Percentiles rank a stretch among this genome's conserved stretches.
Conservation (phyloP, 92 coral and sea anemone species). For the Epizoanthus fatuus region DNA sequence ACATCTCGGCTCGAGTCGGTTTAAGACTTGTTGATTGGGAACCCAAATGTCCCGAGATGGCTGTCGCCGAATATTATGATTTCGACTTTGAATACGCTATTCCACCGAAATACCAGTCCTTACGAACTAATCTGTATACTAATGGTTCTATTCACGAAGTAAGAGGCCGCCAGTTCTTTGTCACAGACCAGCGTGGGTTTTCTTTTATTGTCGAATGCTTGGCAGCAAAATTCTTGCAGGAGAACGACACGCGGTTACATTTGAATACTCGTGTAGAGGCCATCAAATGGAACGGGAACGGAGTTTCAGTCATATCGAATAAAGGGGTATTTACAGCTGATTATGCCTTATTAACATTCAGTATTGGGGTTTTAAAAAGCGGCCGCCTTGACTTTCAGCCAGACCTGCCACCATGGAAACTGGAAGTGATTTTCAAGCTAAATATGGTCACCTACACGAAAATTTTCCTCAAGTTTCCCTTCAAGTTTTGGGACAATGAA, state of each 20-base stretch:
- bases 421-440: slow-evolving; percentile 81
- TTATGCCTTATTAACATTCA: slow-evolving; percentile 80
- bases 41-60: slow-evolving; percentile 70
- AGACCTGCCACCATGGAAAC: slow-evolving; percentile 75
- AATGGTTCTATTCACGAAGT: slow-evolving; percentile 68
- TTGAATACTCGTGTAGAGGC: slow-evolving; percentile 69
- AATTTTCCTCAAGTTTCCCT: slow-evolving; percentile 87
- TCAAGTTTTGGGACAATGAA: slow-evolving; percentile 84
- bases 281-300: slow-evolving; percentile 60
- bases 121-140: slow-evolving; percentile 57
- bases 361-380: slow-evolving; percentile 90
- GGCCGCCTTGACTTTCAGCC: slow-evolving; percentile 70
- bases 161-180: slow-evolving; percentile 75
- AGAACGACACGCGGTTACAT: slow-evolving; percentile 70
- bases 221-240: slow-evolving; percentile 72
- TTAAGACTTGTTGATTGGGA: slow-evolving; percentile 81
- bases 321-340: slow-evolving; percentile 76
- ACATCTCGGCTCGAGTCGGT: slow-evolving; percentile 78
- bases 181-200: slow-evolving; percentile 82
- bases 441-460: slow-evolving; percentile 91
- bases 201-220: slow-evolving; percentile 71
- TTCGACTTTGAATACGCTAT: slow-evolving; percentile 88
- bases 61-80: slow-evolving; percentile 67
- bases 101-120: slow-evolving; percentile 80
- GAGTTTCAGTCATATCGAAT: slow-evolving; percentile 67